Evolutionary conservation across 1,140 invertebrate species (phyloP), one percentile per base, ranked within the genome.

Genomic region (Zelostemma sp.): DNA sequence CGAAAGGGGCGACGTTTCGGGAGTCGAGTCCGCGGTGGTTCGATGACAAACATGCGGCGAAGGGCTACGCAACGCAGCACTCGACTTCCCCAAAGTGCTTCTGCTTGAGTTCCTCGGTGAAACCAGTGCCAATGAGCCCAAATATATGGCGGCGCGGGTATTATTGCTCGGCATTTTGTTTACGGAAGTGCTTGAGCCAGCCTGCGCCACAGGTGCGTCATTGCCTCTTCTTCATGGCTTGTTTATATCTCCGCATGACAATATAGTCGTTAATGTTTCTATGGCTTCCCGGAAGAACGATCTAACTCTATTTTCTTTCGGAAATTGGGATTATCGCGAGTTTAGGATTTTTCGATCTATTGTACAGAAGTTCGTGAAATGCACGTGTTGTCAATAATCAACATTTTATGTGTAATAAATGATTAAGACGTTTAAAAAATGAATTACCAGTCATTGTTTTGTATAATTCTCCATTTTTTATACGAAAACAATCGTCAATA

Each of bases 141-240:
- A 71, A 85, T 85, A 81, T 85, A 85, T 85, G 84, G 84, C 84
- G 82, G 82, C 81, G 77, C 82, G 84, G 78, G 80, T 85, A 73
- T 73, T 85, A 78, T 77, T 85, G 72, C 80, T 85, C 74, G 76
- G 81, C 77, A 81, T 85, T 73, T 85, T 85, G 80, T 83, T 85
- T 82, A 85, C 84, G 79, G 84, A 85, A 84, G 82, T 82, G 76
- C 71, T 84, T 57, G 75, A 80, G 75, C 77, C 80, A 72, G 76
- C 73, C 76, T 78, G 72, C 74, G 69, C 75, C 72, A 80, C 82
- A 84, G 82, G 82, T 85, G 75, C 60, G 78, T 79, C 58, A 45
- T 14, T 18, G 43, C 14, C 15, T 16, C 38, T 33, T 41, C 14
- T 38, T 6, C 49, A 60, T 47, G 31, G 43, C 54, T 67, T 60